phyloP scores from a whole-genome alignment of 2,888 invertebrate species.

The Malacosoma neustria region DNA sequence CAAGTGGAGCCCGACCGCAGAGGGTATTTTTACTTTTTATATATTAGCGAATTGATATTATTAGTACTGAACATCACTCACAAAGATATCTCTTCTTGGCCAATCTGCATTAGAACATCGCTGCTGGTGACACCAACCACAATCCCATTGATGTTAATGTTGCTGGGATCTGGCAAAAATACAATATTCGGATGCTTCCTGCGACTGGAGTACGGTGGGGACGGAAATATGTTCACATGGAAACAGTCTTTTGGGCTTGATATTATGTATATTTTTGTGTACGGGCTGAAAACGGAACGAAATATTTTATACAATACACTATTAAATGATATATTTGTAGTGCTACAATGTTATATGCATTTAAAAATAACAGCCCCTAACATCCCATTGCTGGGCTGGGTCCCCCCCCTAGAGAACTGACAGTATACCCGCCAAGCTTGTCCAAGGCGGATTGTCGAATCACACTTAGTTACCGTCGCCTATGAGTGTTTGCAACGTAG shows the following conservation, averaged over 20 bases:
- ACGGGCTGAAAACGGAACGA: conserved; percentile 55
- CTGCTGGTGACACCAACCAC: conserved; percentile 86
- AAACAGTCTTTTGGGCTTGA: conserved; percentile 86
- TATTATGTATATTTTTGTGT: conserved; percentile 82
- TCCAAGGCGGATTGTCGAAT: too few relatives aligned
- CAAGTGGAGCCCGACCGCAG: too few relatives aligned
- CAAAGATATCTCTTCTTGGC: conserved; percentile 85
- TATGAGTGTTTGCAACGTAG: too few relatives aligned
- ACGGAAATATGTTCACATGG: conserved; percentile 88
- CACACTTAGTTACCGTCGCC: too few relatives aligned
- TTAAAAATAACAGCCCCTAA: neutral
- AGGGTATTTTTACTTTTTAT: too few relatives aligned
- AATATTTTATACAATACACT: neutral
- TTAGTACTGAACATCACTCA: conserved; percentile 67
- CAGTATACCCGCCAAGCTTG: neutral
- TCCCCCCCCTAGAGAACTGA: neutral
- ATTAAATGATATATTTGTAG: too few relatives aligned
- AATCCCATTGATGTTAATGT: conserved; percentile 84
- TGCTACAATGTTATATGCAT: too few relatives aligned
- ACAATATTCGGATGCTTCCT: conserved; percentile 77
- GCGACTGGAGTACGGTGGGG: conserved; percentile 80
- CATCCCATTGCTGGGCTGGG: neutral
- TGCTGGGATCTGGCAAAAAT: conserved; percentile 87
- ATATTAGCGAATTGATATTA: too few relatives aligned
- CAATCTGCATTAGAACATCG: conserved; percentile 88